These are phyloP conservation scores for Lampris megalopsis DNA, from an alignment of 2,113 vertebrate genomes.

Conservation along the genomic window DNA sequence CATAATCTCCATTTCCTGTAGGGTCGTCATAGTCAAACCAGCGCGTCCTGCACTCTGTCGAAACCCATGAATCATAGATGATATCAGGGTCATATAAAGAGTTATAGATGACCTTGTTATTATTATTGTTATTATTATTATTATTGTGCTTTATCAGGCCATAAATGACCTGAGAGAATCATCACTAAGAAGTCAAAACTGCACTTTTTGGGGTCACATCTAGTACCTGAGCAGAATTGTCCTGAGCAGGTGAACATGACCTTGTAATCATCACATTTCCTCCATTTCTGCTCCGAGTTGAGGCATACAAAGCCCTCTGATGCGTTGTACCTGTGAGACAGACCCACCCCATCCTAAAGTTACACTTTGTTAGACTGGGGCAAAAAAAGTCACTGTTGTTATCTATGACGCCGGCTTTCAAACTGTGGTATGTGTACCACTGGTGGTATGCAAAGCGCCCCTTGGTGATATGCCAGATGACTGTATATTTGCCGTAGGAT, in stretches of 20 bases:
- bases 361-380: neutral
- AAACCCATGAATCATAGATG: neutral
- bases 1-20: constrained; percentile 64
- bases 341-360: neutral
- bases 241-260: constrained; percentile 64
- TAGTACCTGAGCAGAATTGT: constrained; percentile 61
- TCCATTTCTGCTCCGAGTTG: constrained; percentile 47
- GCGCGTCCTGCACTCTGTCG: constrained; percentile 60
- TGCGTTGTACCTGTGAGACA: constrained; percentile 39
- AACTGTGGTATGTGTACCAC: too few species aligned
- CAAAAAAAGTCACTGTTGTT: neutral
- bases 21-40: constrained; percentile 75
- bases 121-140: too few species aligned
- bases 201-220: neutral
- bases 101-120: too few species aligned
- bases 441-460: too few species aligned
- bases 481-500: too few species aligned
- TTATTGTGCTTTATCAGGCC: too few species aligned
- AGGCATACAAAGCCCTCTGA: constrained; percentile 58
- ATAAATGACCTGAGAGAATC: too few species aligned
- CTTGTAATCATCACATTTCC: constrained; percentile 51
- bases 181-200: too few species aligned
- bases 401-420: neutral
- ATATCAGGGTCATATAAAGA: neutral
- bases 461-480: too few species aligned